Evolutionary conservation across 2,888 invertebrate genomes (phyloP).

Genomic region (Cryptocephalus moraei): DNA sequence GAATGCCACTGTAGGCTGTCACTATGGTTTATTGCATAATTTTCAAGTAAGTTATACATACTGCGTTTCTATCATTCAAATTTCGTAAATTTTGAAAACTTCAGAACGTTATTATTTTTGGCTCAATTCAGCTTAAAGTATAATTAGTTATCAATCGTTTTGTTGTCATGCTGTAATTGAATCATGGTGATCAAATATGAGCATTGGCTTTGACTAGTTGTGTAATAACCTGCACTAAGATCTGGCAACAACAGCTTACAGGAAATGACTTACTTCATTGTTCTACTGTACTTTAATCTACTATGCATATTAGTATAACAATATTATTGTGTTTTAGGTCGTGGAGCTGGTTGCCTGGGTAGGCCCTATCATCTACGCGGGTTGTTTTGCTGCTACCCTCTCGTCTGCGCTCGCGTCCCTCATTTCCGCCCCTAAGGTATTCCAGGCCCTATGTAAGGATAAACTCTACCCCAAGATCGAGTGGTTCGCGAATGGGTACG

Average conservation of each 20-base stretch:
- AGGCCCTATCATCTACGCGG: slow-evolving; percentile 90
- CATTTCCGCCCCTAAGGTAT: slow-evolving; percentile 91
- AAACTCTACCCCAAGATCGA: slow-evolving; percentile 84
- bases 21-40: slow-evolving; percentile 66
- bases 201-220: too few relatives aligned
- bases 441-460: slow-evolving; percentile 90
- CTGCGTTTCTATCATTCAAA: not conserved
- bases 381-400: slow-evolving; percentile 93
- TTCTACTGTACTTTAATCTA: too few relatives aligned
- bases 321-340: slow-evolving; percentile 43
- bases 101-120: too few relatives aligned
- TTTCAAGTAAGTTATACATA: slow-evolving; percentile 50
- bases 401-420: slow-evolving; percentile 93
- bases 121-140: too few relatives aligned
- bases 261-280: too few relatives aligned
- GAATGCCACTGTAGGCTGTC: slow-evolving; percentile 38
- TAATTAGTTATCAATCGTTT: too few relatives aligned
- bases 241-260: too few relatives aligned
- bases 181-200: too few relatives aligned
- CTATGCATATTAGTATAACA: too few relatives aligned
- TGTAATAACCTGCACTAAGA: too few relatives aligned
- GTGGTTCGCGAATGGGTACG: slow-evolving; percentile 83
- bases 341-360: slow-evolving; percentile 74
- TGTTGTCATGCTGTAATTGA: too few relatives aligned
- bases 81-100: too few relatives aligned